Evolutionary conservation across 2,888 invertebrate species (phyloP).

Genomic region (Drosophila subquinaria): DNA sequence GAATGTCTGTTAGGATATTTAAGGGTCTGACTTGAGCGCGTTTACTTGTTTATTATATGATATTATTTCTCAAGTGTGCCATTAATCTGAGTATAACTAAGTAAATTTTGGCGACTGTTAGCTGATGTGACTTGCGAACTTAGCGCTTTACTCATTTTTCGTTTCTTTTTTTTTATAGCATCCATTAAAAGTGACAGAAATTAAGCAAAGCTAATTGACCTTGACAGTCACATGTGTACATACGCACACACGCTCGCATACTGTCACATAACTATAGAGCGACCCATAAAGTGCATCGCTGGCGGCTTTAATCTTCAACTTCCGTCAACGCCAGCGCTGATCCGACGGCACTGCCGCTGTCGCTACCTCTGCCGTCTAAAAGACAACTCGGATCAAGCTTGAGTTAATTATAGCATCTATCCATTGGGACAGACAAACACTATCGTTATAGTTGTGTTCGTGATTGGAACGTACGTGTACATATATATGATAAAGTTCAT

Average conservation of each 20-base stretch:
- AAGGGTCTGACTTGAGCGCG: background rate
- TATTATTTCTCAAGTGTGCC: conserved; percentile 2
- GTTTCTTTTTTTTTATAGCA: conserved; percentile 26
- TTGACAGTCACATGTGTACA: conserved; percentile 49
- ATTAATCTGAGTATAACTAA: conserved; percentile 6
- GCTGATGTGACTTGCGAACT: background rate
- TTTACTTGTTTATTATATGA: background rate
- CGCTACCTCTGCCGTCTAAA: conserved; percentile 29
- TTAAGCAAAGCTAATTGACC: conserved; percentile 73
- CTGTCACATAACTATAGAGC: conserved; percentile 27
- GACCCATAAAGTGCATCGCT: conserved; percentile 67
- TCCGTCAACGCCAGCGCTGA: conserved; percentile 50
- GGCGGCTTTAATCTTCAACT: conserved; percentile 67
- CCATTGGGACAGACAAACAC: conserved; percentile 28
- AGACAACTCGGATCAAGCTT: conserved; percentile 46
- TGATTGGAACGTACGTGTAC: background rate
- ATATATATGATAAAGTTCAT: conserved; percentile 56
- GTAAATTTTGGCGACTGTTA: background rate
- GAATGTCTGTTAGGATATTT: background rate
- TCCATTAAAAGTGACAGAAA: conserved; percentile 59
- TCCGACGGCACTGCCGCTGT: conserved; percentile 20
- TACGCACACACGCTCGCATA: conserved; percentile 14
- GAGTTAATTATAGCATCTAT: conserved; percentile 53
- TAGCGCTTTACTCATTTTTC: conserved; percentile 8
- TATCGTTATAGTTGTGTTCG: background rate